A percentile compares a stretch with the other conserved stretches of the same genome.
These are phyloP conservation scores for Aptenodytes patagonicus DNA, from an alignment of 2,113 vertebrate species.

Conservation along the genomic window DNA sequence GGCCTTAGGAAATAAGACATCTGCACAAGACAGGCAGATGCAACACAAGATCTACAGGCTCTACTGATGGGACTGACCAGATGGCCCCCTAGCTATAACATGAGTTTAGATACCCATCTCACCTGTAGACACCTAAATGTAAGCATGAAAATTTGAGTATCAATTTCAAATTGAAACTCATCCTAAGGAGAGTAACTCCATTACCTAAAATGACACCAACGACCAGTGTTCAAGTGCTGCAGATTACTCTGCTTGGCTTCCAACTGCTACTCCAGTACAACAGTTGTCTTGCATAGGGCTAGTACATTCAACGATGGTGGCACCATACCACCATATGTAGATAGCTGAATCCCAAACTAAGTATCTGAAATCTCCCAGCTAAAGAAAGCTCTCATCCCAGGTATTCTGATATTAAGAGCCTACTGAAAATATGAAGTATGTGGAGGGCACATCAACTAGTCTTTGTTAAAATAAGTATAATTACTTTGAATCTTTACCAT, in stretches of 20 bases:
- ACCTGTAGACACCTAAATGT: neutral
- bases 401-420: neutral
- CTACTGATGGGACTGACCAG: neutral
- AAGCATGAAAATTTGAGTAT: neutral
- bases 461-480: neutral
- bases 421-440: neutral
- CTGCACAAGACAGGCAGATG: neutral
- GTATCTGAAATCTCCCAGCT: neutral
- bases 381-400: neutral
- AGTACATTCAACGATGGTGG: rapidly evolving
- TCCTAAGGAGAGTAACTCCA: neutral
- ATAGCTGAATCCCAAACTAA: neutral
- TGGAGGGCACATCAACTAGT: neutral
- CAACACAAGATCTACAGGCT: neutral
- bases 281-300: neutral
- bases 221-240: neutral
- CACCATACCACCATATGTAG: rapidly evolving
- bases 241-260: neutral
- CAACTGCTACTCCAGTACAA: neutral
- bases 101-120: neutral
- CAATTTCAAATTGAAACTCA: neutral
- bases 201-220: neutral
- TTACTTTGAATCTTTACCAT: neutral
- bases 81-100: neutral
- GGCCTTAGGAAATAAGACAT: neutral